Conservation (phyloP, 2,113 vertebrate species). For the Anas platyrhynchos region DNA sequence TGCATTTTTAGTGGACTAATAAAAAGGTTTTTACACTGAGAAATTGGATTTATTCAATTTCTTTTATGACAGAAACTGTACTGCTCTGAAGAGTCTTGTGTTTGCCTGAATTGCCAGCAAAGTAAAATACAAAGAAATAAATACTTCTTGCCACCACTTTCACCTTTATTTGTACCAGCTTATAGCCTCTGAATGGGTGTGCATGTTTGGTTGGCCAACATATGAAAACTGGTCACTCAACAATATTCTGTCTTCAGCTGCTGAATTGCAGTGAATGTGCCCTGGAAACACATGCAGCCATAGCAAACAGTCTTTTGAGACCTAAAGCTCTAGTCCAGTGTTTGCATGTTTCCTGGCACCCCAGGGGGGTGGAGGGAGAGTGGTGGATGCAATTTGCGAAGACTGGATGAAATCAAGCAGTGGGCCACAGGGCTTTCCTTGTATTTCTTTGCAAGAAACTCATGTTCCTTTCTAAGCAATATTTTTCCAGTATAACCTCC, state of each 20-base stretch:
- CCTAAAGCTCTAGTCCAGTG: background rate
- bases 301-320: background rate
- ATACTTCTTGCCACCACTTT: background rate
- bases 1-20: background rate
- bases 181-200: background rate
- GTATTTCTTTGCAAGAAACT: background rate
- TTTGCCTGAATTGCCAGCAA: background rate
- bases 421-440: background rate
- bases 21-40: background rate
- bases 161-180: background rate
- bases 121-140: background rate
- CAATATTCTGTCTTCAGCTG: background rate
- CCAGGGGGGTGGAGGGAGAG: too few species aligned
- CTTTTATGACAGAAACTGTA: background rate
- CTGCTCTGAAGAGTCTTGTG: background rate
- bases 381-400: background rate
- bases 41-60: background rate
- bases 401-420: background rate
- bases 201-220: background rate
- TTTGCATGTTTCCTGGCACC: accelerated
- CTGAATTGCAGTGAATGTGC: background rate
- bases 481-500: background rate
- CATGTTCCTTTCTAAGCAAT: background rate
- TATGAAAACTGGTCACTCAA: background rate
- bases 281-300: background rate